Conservation (phyloP, 2,113 vertebrate genomes). For the Sterrhoptilus dennistouni region DNA sequence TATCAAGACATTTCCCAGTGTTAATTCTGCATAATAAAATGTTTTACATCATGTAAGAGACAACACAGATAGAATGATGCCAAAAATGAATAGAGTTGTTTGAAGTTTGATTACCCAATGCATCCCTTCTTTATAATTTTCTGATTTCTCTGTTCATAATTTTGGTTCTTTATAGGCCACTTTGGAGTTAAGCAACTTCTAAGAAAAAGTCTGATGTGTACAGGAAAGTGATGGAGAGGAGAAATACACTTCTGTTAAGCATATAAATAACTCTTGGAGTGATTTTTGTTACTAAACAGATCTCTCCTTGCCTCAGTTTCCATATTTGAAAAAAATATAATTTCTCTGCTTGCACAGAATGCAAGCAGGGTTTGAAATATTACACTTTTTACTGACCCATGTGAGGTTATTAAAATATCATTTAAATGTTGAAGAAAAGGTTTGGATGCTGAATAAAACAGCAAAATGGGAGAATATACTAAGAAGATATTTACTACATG, state of each 20-base stretch:
- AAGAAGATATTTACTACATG: not conserved
- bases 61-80: not conserved
- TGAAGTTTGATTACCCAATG: not conserved
- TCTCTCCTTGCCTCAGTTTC: not conserved
- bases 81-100: not conserved
- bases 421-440: not conserved
- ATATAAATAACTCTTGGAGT: not conserved
- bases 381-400: not conserved
- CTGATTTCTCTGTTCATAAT: constrained; percentile 26
- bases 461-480: not conserved
- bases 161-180: not conserved
- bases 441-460: not conserved
- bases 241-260: not conserved
- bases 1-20: constrained; percentile 30
- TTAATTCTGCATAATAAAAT: constrained; percentile 29
- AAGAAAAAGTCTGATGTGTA: not conserved
- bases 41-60: not conserved
- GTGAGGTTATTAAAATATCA: not conserved
- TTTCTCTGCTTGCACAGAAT: not conserved
- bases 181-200: not conserved
- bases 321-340: not conserved
- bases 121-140: constrained; percentile 15
- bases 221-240: not conserved
- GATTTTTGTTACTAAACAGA: not conserved
- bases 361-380: not conserved